These are phyloP conservation scores for Pseudobourletiella spinata DNA, from an alignment of 1,140 invertebrate genomes.

Conservation along the genomic window DNA sequence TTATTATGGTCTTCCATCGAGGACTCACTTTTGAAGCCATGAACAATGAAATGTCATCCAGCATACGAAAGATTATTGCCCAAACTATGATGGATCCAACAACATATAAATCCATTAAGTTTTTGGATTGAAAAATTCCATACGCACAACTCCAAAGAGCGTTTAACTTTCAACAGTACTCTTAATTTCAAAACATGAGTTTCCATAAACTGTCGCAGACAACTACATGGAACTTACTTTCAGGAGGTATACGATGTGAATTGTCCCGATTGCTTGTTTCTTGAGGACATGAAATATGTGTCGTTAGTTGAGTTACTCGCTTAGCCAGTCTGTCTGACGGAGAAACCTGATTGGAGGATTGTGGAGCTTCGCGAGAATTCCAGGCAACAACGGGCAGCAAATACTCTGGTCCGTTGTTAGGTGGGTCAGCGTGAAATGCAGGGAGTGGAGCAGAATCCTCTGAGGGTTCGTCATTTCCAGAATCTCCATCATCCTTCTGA, in stretches of 20 bases:
- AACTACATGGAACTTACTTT: slow-evolving; percentile 45
- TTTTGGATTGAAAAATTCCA: background rate
- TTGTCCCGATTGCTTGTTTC: slow-evolving; percentile 45
- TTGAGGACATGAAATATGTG: slow-evolving; percentile 36
- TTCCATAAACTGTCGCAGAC: no score
- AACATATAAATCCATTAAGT: background rate
- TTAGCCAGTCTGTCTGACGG: slow-evolving; percentile 39
- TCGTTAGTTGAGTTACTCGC: slow-evolving; percentile 44
- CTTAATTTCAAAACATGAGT: no score
- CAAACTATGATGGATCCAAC: slow-evolving; percentile 57
- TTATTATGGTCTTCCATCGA: slow-evolving; percentile 70
- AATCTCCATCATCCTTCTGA: slow-evolving; percentile 83
- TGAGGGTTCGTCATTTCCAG: slow-evolving; percentile 86
- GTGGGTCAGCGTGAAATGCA: no score
- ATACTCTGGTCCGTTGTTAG: no score
- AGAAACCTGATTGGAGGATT: background rate
- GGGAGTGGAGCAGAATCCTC: slow-evolving; percentile 47
- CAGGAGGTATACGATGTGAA: slow-evolving; percentile 47
- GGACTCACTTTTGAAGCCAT: slow-evolving; percentile 73
- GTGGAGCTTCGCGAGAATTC: no score
- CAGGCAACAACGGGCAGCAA: no score
- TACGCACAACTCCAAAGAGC: no score
- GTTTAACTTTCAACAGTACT: no score
- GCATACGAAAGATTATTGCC: slow-evolving; percentile 73
- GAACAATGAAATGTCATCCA: slow-evolving; percentile 86